These are phyloP conservation scores for Lota lota DNA, from an alignment of 2,113 vertebrate species.

Conservation along the genomic window DNA sequence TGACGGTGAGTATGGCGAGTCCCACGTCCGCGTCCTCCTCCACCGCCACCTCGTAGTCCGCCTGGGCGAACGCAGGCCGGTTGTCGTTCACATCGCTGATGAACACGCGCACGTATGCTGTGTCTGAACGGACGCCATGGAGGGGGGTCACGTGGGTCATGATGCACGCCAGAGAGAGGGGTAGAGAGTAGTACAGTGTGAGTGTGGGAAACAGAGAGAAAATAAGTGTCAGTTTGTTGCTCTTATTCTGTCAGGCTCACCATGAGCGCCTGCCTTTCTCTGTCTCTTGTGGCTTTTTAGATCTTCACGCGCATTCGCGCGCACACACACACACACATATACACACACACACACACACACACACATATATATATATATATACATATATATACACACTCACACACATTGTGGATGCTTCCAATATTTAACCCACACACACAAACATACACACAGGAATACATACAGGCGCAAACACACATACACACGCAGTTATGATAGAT, in stretches of 20 bases:
- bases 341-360: too few relatives aligned
- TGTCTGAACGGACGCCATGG: constrained; percentile 65
- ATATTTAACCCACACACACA: too few relatives aligned
- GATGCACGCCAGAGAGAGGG: too few relatives aligned
- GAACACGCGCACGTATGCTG: constrained; percentile 79
- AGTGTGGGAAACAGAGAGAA: constrained; percentile 7
- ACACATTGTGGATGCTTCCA: too few relatives aligned
- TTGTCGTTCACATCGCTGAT: constrained; percentile 89
- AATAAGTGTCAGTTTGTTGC: constrained; percentile 27
- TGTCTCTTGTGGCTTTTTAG: constrained; percentile 2
- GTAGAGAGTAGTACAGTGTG: too few relatives aligned
- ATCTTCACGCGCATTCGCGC: neutral
- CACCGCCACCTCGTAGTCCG: constrained; percentile 77
- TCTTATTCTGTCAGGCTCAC: constrained; percentile 71
- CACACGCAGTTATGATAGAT: too few relatives aligned
- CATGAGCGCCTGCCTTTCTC: constrained; percentile 50
- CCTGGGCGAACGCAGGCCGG: constrained; percentile 79
- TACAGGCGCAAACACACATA: neutral
- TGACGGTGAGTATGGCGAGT: constrained; percentile 78
- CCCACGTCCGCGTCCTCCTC: constrained; percentile 84
- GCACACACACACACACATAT: too few relatives aligned
- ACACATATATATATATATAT: too few relatives aligned
- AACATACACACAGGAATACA: neutral
- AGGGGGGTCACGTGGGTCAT: neutral
- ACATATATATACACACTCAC: too few relatives aligned